Conservation (phyloP, 2,888 invertebrate species). For the Caenorhabditis doughertyi region DNA sequence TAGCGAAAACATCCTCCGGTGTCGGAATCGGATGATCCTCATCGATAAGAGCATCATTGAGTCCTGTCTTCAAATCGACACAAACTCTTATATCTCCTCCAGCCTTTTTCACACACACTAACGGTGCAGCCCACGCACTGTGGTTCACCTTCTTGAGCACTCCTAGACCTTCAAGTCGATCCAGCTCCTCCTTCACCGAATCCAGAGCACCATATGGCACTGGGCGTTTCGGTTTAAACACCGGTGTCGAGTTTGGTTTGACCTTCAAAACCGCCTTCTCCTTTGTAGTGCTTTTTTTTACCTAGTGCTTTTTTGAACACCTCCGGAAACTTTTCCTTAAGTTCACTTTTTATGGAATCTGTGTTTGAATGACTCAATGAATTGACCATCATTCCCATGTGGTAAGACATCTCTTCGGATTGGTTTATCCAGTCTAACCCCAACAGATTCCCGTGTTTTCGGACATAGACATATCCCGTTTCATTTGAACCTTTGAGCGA, state of each 20-base stretch:
- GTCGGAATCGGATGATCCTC: constrained; percentile 72
- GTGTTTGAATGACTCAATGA: background rate
- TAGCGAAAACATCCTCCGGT: constrained; percentile 56
- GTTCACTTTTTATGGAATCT: background rate
- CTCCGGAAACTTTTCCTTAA: background rate
- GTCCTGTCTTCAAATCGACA: constrained; percentile 63
- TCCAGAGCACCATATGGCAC: constrained; percentile 62
- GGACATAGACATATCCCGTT: background rate
- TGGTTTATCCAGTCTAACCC: constrained; percentile 2
- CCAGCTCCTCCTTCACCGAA: constrained; percentile 64
- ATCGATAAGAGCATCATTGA: constrained; percentile 65
- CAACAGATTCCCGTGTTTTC: constrained; percentile 19
- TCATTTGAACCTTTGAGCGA: background rate
- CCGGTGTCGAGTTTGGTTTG: background rate
- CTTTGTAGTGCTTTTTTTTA: no score
- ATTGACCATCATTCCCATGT: constrained; percentile 10
- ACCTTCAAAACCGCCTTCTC: constrained; percentile 3
- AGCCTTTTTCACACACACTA: constrained; percentile 63
- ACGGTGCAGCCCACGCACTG: constrained; percentile 72
- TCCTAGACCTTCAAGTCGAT: constrained; percentile 57
- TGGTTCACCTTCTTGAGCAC: constrained; percentile 53
- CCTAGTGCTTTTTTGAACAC: constrained; percentile 15
- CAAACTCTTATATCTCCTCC: no score
- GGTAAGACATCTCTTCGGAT: background rate
- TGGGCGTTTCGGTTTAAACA: constrained; percentile 39